Percentiles rank a stretch among this genome's conserved stretches.
phyloP scores from a whole-genome alignment of 2,113 vertebrate species.

The Sisor rabdophorus region DNA sequence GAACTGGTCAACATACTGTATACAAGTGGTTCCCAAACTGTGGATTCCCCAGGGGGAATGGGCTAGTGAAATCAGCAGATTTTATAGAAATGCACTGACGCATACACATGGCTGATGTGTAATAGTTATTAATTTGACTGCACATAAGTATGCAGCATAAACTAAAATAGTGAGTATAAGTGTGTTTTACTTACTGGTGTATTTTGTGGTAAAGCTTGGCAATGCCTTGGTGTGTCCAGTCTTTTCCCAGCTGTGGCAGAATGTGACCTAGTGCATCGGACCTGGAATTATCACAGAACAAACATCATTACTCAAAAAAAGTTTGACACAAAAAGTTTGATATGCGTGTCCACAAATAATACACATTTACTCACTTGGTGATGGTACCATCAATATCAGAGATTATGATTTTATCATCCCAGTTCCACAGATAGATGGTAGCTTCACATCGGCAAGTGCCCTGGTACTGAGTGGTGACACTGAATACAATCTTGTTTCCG shows the following conservation, averaged over 20 bases:
- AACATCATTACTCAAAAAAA: background rate
- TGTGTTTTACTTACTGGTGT: slow-evolving; percentile 71
- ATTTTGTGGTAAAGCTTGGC: slow-evolving; percentile 93
- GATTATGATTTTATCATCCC: slow-evolving; percentile 87
- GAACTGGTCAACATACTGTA: too few species aligned
- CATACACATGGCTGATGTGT: too few species aligned
- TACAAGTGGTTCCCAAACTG: too few species aligned
- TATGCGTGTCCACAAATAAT: background rate
- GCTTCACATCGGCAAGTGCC: slow-evolving; percentile 91
- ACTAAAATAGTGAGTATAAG: too few species aligned
- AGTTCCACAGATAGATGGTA: slow-evolving; percentile 92
- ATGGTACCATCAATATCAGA: slow-evolving; percentile 96
- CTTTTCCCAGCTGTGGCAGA: slow-evolving; percentile 89
- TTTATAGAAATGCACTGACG: too few species aligned
- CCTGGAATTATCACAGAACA: slow-evolving; percentile 60
- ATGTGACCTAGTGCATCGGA: slow-evolving; percentile 92
- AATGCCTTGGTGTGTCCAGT: slow-evolving; percentile 92
- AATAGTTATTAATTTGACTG: too few species aligned
- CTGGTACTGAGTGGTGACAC: slow-evolving; percentile 92
- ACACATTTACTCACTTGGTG: slow-evolving; percentile 76
- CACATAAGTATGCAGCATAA: too few species aligned
- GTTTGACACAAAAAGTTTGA: background rate
- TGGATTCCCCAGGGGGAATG: too few species aligned
- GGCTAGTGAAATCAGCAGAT: too few species aligned
- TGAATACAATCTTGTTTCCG: slow-evolving; percentile 86